Evolutionary conservation across 2,797 vertebrate species (phyloP).

Genomic region (Sparidentex hasta): DNA sequence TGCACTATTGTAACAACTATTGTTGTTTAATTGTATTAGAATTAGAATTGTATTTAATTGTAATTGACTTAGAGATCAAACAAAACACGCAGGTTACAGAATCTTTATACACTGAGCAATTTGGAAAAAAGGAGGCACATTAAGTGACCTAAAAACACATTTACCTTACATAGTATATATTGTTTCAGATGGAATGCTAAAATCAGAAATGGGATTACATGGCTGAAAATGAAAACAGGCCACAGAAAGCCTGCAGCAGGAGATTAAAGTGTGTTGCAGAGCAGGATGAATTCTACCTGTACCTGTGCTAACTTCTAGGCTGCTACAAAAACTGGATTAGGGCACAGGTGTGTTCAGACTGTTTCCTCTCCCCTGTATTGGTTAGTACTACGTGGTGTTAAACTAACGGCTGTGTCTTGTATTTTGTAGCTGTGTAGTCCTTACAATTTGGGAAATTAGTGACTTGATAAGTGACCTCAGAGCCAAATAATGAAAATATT

Average conservation of each 20-base stretch:
- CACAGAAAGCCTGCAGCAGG: constrained; percentile 2
- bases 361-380: neutral
- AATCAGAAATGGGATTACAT: neutral
- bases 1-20: neutral
- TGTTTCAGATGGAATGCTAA: neutral
- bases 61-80: neutral
- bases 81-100: neutral
- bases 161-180: neutral
- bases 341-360: neutral
- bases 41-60: too few relatives aligned
- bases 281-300: neutral
- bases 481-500: too few relatives aligned
- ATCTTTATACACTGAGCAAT: neutral
- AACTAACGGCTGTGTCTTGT: neutral
- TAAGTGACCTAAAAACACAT: neutral
- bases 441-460: neutral
- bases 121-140: too few relatives aligned
- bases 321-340: neutral
- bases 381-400: neutral
- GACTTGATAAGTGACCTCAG: neutral
- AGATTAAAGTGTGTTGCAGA: neutral
- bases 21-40: neutral
- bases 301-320: neutral
- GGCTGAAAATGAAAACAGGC: neutral
- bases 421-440: too few relatives aligned